Evolutionary conservation across 2,888 invertebrate species (phyloP), one percentile per base, ranked within the genome.

Genomic region (Metopia argyrocephala): DNA sequence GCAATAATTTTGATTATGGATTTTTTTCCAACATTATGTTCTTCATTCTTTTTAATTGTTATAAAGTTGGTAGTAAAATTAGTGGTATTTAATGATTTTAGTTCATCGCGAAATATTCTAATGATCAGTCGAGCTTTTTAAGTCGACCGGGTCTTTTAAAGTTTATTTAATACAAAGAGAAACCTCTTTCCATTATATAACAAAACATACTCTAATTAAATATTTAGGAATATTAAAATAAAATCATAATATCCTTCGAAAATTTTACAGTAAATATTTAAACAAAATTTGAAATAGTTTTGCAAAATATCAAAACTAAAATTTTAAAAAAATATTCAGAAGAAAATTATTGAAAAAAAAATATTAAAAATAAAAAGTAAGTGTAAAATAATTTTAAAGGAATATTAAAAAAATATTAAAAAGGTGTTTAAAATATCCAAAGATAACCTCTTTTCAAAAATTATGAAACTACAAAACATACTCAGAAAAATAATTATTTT

Each of bases 101-200:
- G 88, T 88, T 86, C 84, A 85, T 85, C 88, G 88, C 87, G 85
- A 87, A 85, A 84, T 85, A 84, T 86, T 86, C 88, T 85, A 88
- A 86, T 88, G 89, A 86, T 89, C 88, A 85, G 88, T 88, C 85
- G 83, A 85, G 86, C 87, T 85, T 84, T 84, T 76, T 50, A 79
- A 81, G 74, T 50, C n/a, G 45, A 61, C 62, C 76, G 74, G 64
- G n/a, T 54, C 25, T 48, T 78, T 52, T n/a, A n/a, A 61, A 21
- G 31, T 21, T 28, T 2, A 52, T 9, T 25, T 56, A 56, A 66
- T 61, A 23, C 52, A 20, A 46, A 62, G 23, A 64, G 20, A 64
- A 65, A 71, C 64, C 59, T 28, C 18, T 31, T 52, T 45, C 27
- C 12, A 46, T 52, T n/a, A 38, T 59, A 46, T 31, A 6, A 56